phyloP scores from a whole-genome alignment of 1,140 invertebrate genomes.

The Conus ventricosus region DNA sequence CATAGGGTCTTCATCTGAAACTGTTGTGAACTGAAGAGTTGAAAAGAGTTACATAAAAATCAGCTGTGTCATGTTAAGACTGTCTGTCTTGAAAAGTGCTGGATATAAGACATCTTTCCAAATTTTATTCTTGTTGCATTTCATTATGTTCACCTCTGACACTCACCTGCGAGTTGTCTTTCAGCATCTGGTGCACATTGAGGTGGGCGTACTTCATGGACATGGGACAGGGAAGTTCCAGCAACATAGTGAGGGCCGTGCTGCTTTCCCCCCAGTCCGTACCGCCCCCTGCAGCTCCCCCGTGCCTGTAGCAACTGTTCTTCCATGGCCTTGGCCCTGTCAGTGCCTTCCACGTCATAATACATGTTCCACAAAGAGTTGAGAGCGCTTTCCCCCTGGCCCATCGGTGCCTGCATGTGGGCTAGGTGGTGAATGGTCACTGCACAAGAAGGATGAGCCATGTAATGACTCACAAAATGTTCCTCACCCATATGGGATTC shows the following conservation, averaged over 20 bases:
- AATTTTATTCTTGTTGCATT: too few relatives aligned
- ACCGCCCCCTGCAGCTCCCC: background rate
- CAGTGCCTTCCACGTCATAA: background rate
- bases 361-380: slow-evolving; percentile 1
- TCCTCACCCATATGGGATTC: too few relatives aligned
- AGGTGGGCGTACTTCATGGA: slow-evolving; percentile 39
- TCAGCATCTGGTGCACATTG: slow-evolving; percentile 29
- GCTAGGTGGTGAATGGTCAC: background rate
- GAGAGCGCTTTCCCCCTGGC: slow-evolving; percentile 1
- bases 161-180: slow-evolving; percentile 39
- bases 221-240: slow-evolving; percentile 30
- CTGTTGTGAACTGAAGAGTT: too few relatives aligned
- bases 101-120: too few relatives aligned
- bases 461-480: too few relatives aligned
- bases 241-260: background rate
- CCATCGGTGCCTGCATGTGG: slow-evolving; percentile 37
- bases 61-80: too few relatives aligned
- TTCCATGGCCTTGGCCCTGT: slow-evolving; percentile 63
- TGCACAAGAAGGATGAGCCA: background rate
- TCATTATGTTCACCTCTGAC: too few relatives aligned
- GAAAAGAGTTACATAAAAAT: too few relatives aligned
- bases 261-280: background rate
- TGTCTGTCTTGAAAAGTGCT: too few relatives aligned
- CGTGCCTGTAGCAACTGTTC: slow-evolving; percentile 19
- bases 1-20: too few relatives aligned